Evolutionary conservation across 2,113 vertebrate species (phyloP).

Genomic region (Geococcyx californianus): DNA sequence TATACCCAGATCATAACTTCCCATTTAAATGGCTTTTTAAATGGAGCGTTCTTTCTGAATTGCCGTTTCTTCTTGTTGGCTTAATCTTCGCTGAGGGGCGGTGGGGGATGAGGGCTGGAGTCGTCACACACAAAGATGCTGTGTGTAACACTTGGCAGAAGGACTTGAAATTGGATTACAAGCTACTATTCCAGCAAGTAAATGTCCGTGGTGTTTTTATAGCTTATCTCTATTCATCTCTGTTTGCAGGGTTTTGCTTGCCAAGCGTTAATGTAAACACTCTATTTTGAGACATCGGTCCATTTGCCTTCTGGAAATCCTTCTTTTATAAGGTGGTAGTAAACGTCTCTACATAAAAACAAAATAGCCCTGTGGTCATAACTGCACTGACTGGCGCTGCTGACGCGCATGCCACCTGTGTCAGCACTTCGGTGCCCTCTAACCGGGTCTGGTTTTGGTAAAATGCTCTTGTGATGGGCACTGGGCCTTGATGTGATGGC

Average conservation of each 20-base stretch:
- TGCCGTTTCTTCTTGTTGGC: background rate
- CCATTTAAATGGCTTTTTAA: background rate
- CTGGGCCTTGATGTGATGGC: background rate
- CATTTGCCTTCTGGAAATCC: conserved; percentile 77
- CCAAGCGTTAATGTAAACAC: conserved; percentile 80
- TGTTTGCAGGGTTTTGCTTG: conserved; percentile 76
- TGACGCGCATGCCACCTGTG: conserved; percentile 14
- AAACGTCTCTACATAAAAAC: conserved; percentile 59
- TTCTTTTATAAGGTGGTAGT: conserved; percentile 70
- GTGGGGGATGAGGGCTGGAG: background rate
- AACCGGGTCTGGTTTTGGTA: conserved; percentile 17
- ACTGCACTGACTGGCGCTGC: conserved; percentile 5
- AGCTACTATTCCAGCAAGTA: conserved; percentile 65
- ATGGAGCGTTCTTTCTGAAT: background rate
- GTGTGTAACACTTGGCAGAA: conserved; percentile 67
- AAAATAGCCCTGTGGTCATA: conserved; percentile 52
- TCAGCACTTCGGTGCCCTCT: background rate
- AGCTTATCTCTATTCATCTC: conserved; percentile 80
- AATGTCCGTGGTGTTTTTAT: conserved; percentile 73
- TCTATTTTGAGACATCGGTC: conserved; percentile 74
- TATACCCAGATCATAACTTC: background rate
- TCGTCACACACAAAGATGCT: conserved; percentile 22
- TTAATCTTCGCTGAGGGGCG: background rate
- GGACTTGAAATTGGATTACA: conserved; percentile 58
- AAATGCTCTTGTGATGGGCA: background rate